phyloP scores from a whole-genome alignment of 2,797 vertebrate genomes.

The Myripristis jacobus region DNA sequence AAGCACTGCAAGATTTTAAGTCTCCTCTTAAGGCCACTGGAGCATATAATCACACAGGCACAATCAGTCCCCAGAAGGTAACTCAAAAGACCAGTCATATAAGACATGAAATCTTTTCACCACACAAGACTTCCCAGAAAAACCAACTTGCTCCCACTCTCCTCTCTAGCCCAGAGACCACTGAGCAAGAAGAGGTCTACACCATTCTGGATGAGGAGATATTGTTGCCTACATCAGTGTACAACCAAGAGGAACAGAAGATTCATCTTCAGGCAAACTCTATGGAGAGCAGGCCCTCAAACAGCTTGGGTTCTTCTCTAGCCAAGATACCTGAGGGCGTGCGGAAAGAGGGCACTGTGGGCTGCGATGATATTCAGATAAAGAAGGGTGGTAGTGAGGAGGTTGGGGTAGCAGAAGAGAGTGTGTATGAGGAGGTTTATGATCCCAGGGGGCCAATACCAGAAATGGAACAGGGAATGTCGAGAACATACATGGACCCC shows the following conservation, averaged over 20 bases:
- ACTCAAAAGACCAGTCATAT: conserved; percentile 46
- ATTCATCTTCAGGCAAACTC: conserved; percentile 56
- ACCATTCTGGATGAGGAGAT: conserved; percentile 85
- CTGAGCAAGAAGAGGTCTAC: conserved; percentile 83
- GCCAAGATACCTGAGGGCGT: conserved; percentile 56
- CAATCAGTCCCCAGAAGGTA: conserved; percentile 46
- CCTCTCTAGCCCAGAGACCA: conserved; percentile 83
- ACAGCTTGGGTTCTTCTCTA: conserved; percentile 64
- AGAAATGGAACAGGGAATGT: conserved; percentile 46
- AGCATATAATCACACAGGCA: conserved; percentile 21
- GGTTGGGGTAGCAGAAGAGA: conserved; percentile 62
- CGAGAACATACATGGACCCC: conserved; percentile 45
- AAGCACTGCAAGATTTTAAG: conserved; percentile 55
- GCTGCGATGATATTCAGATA: conserved; percentile 41
- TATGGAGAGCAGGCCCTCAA: conserved; percentile 36
- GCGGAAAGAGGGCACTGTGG: conserved; percentile 24
- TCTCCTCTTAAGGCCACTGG: conserved; percentile 46
- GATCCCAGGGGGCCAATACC: conserved; percentile 49
- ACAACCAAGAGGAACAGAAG: conserved; percentile 71
- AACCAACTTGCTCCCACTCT: conserved; percentile 50
- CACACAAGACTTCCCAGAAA: conserved; percentile 27
- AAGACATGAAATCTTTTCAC: conserved; percentile 39
- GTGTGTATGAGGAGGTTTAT: conserved; percentile 76
- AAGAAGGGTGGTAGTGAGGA: conserved; percentile 31
- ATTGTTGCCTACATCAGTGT: conserved; percentile 76